Conservation (phyloP, 2,797 vertebrate genomes). For the Urophycis tenuis region DNA sequence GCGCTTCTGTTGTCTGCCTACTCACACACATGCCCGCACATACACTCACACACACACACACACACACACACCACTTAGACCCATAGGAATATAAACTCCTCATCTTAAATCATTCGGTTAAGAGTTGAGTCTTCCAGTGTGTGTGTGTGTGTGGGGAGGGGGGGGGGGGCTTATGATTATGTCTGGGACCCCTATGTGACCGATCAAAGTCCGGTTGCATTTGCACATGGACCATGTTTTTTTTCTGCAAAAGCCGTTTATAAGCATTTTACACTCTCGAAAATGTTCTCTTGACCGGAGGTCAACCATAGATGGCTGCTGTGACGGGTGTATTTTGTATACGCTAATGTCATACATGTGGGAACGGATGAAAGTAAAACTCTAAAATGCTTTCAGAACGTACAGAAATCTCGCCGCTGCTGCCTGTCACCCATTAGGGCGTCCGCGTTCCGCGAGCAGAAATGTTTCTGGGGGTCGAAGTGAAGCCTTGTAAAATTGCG, state of each 20-base stretch:
- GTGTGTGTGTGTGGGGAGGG: neutral
- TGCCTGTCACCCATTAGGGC: constrained; percentile 65
- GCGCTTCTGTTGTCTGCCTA: neutral
- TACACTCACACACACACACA: constrained; percentile 12
- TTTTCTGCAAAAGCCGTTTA: neutral
- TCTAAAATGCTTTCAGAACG: neutral
- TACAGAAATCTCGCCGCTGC: constrained; percentile 25
- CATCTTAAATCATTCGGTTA: neutral
- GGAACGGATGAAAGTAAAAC: constrained; percentile 39
- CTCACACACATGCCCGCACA: constrained; percentile 9
- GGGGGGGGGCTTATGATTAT: neutral
- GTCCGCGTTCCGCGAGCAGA: constrained; percentile 53
- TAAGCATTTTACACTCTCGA: neutral
- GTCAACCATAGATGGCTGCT: neutral
- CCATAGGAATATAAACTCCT: neutral
- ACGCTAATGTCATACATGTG: constrained; percentile 23
- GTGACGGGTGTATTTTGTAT: constrained; percentile 6
- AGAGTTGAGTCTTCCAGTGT: neutral
- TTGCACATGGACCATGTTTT: neutral
- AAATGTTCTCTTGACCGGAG: neutral
- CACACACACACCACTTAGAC: too few relatives aligned
- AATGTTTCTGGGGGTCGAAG: constrained; percentile 54
- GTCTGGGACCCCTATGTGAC: neutral
- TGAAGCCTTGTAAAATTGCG: constrained; percentile 56
- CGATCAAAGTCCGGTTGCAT: neutral